phyloP scores from a whole-genome alignment of 2,113 vertebrate genomes.

The Lampris incognitus region DNA sequence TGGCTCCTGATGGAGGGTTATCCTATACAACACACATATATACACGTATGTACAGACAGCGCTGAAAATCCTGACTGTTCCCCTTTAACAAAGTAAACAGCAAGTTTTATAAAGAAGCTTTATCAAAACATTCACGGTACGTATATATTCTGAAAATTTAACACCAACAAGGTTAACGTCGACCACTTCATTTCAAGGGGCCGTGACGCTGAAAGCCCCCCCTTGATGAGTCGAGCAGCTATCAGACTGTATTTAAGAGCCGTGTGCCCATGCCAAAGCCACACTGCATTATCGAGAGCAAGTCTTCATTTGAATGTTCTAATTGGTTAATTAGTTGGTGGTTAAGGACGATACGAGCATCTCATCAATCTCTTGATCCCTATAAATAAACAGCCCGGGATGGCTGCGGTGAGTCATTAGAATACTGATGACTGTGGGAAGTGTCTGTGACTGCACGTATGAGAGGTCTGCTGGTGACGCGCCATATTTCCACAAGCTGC shows the following conservation, averaged over 20 bases:
- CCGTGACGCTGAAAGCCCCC: conserved; percentile 40
- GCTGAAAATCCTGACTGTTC: no score
- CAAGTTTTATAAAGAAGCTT: no score
- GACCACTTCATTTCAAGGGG: conserved; percentile 27
- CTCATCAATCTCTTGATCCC: conserved; percentile 84
- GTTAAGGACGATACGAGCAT: conserved; percentile 83
- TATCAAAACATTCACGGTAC: no score
- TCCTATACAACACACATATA: no score
- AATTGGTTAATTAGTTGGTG: conserved; percentile 87
- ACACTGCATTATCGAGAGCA: conserved; percentile 78
- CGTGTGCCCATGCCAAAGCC: conserved; percentile 73
- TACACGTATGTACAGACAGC: no score
- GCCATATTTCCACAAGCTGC: conserved; percentile 67
- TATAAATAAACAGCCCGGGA: conserved; percentile 83
- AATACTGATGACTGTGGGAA: conserved; percentile 81
- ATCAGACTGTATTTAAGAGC: conserved; percentile 59
- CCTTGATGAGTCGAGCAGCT: conserved; percentile 62
- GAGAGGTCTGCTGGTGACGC: conserved; percentile 69
- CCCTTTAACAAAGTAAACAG: no score
- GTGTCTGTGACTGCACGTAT: conserved; percentile 64
- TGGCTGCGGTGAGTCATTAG: conserved; percentile 79
- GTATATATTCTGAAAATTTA: conserved; percentile 21
- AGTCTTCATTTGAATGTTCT: conserved; percentile 84
- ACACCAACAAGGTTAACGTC: conserved; percentile 46
- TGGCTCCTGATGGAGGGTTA: no score